A percentile compares a stretch with the other conserved stretches of the same genome.
phyloP scores from a whole-genome alignment of 2,113 vertebrate genomes.

The Rhea pennata region DNA sequence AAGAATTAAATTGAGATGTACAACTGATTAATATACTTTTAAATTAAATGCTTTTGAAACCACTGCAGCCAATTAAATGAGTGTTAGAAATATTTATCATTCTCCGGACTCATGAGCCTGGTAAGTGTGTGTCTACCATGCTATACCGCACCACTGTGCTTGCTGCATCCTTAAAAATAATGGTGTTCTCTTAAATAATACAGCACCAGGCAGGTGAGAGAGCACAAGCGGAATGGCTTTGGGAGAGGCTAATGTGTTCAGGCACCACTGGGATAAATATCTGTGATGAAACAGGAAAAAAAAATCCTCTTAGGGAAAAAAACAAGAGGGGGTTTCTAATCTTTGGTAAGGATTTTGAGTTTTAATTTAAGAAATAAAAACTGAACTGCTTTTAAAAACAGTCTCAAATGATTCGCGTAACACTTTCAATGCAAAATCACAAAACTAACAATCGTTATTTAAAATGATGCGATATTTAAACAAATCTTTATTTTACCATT shows the following conservation, averaged over 20 bases:
- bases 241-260: neutral
- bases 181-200: neutral
- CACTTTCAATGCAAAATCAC: neutral
- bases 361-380: neutral
- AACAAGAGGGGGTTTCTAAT: neutral
- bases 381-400: neutral
- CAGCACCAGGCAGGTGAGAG: neutral
- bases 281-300: neutral
- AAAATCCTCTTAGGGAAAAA: neutral
- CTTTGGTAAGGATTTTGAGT: neutral
- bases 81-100: neutral
- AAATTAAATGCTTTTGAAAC: neutral
- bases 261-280: neutral
- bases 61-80: neutral
- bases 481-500: slow-evolving; percentile 56
- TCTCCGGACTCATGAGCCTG: neutral
- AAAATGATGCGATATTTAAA: neutral
- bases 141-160: neutral
- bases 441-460: neutral
- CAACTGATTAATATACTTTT: neutral
- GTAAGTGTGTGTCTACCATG: neutral
- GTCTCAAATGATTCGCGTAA: neutral
- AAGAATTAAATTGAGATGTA: neutral
- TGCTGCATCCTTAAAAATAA: neutral
- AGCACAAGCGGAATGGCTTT: neutral